phyloP scores from a whole-genome alignment of 2,797 vertebrate genomes.

The Sebastes diploproa region DNA sequence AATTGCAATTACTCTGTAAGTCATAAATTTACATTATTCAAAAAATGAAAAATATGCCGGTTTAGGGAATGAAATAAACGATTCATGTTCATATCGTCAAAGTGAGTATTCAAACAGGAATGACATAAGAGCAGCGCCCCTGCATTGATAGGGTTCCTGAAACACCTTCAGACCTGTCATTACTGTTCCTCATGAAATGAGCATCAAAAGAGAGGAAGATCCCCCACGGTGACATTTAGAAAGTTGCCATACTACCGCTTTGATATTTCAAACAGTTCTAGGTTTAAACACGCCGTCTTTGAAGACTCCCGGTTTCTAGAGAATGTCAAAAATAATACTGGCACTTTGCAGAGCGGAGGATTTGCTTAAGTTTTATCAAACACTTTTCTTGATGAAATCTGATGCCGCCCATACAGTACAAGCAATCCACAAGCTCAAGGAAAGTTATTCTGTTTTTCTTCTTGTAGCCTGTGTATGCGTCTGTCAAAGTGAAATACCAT shows the following conservation, averaged over 20 bases:
- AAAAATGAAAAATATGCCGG: constrained; percentile 58
- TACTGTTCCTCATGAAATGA: constrained; percentile 70
- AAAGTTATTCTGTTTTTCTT: constrained; percentile 27
- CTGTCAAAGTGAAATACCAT: constrained; percentile 26
- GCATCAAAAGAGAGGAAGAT: constrained; percentile 74
- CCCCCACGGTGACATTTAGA: constrained; percentile 80
- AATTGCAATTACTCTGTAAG: constrained; percentile 54
- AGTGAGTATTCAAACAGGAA: constrained; percentile 65
- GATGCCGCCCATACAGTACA: constrained; percentile 41
- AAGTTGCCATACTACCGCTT: constrained; percentile 75
- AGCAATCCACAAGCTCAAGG: constrained; percentile 33
- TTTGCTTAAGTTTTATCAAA: constrained; percentile 69
- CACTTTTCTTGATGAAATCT: constrained; percentile 59
- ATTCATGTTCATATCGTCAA: constrained; percentile 73
- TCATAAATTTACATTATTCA: constrained; percentile 57
- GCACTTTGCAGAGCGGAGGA: constrained; percentile 67
- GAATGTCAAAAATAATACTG: constrained; percentile 77
- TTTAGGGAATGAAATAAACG: constrained; percentile 52
- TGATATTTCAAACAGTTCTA: constrained; percentile 81
- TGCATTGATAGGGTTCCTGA: constrained; percentile 58
- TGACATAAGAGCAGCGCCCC: constrained; percentile 51
- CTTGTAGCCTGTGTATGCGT: constrained; percentile 1
- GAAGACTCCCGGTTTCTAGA: constrained; percentile 69
- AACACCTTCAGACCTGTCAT: constrained; percentile 75
- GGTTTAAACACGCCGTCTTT: constrained; percentile 76